A percentile compares a stretch with the other conserved stretches of the same genome.
phyloP scores from a whole-genome alignment of 2,797 vertebrate genomes.

The Lepilemur septentrionalis region DNA sequence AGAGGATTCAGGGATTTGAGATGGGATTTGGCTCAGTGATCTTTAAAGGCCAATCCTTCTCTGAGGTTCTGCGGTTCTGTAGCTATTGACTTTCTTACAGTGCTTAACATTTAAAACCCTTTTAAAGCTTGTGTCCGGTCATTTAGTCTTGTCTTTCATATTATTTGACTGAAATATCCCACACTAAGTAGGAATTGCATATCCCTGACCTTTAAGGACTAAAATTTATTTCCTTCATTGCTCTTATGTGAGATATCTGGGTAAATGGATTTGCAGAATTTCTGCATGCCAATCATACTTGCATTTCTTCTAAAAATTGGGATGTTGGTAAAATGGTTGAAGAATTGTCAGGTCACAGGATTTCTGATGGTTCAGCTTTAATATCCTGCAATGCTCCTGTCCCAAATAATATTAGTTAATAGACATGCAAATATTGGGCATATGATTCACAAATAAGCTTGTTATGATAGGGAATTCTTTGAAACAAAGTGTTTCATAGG shows the following conservation, averaged over 20 bases:
- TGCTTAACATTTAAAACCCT: constrained; percentile 62
- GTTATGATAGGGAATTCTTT: constrained; percentile 35
- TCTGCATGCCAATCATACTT: background rate
- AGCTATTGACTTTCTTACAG: constrained; percentile 32
- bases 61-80: constrained; percentile 6
- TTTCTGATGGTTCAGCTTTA: constrained; percentile 29
- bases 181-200: constrained; percentile 22
- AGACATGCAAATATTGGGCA: background rate
- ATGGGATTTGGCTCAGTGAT: constrained; percentile 37
- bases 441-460: background rate
- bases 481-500: constrained; percentile 14
- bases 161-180: constrained; percentile 37
- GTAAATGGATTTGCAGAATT: constrained; percentile 46
- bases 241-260: constrained; percentile 13
- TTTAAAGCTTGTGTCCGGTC: background rate
- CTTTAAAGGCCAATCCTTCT: constrained; percentile 59
- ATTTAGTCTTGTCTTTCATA: constrained; percentile 45
- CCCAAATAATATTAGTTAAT: background rate
- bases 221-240: constrained; percentile 47
- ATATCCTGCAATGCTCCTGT: background rate
- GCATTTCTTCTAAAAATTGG: constrained; percentile 29
- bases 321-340: constrained; percentile 37
- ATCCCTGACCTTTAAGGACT: constrained; percentile 42
- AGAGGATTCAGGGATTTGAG: constrained; percentile 48
- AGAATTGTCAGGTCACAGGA: background rate